A percentile compares a stretch with the other conserved stretches of the same genome.
These are phyloP conservation scores for Drosophila willistoni DNA, from an alignment of 1,140 invertebrate species.

Conservation along the genomic window DNA sequence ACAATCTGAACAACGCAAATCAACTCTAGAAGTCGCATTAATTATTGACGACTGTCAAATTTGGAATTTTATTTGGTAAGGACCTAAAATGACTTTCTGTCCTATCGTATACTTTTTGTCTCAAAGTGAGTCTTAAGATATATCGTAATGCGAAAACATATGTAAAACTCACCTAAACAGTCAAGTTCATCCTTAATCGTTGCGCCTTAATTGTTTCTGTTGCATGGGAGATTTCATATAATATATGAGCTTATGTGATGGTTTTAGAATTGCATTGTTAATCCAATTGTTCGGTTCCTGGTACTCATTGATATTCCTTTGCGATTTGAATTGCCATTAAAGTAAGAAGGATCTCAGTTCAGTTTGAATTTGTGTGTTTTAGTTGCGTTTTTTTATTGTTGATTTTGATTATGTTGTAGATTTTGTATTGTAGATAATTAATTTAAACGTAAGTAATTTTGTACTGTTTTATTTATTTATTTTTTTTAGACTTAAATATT, in stretches of 20 bases:
- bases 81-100: too few species aligned
- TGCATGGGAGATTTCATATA: neutral
- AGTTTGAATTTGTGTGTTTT: conserved; percentile 14
- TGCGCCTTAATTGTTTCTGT: neutral
- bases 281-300: neutral
- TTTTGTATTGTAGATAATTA: conserved; percentile 15
- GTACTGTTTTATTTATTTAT: conserved; percentile 52
- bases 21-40: too few species aligned
- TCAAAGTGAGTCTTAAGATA: too few species aligned
- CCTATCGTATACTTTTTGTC: neutral
- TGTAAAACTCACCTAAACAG: conserved; percentile 2
- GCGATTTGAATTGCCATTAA: conserved; percentile 13
- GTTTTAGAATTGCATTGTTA: neutral
- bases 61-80: too few species aligned
- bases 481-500: conserved; percentile 61
- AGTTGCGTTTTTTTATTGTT: conserved; percentile 12
- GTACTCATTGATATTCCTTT: conserved; percentile 6
- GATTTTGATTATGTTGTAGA: conserved; percentile 15
- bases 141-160: too few species aligned
- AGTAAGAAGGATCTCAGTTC: conserved; percentile 11
- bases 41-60: too few species aligned
- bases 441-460: conserved; percentile 44
- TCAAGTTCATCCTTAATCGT: conserved; percentile 9
- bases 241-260: neutral
- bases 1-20: too few species aligned